phyloP scores from a whole-genome alignment of 2,113 vertebrate species.

The Corydoras maculifer region DNA sequence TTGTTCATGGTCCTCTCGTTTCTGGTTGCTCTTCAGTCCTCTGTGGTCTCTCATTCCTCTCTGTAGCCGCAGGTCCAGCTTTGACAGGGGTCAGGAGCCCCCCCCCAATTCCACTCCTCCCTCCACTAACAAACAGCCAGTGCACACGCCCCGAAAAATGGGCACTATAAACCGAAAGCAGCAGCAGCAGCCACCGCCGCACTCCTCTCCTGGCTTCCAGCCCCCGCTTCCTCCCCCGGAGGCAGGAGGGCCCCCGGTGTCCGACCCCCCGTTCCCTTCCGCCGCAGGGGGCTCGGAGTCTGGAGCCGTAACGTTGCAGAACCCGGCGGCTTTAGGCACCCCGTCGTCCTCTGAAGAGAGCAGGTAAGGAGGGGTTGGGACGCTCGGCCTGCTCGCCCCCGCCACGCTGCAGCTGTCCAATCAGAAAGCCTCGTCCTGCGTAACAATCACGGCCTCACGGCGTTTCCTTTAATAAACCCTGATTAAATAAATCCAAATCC shows the following conservation, averaged over 20 bases:
- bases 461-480: too few relatives aligned
- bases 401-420: conserved; percentile 61
- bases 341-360: conserved; percentile 66
- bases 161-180: conserved; percentile 85
- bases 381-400: conserved; percentile 42
- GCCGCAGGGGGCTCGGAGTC: conserved; percentile 59
- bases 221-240: conserved; percentile 79
- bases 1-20: conserved; percentile 4
- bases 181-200: conserved; percentile 50
- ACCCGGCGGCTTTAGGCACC: conserved; percentile 57
- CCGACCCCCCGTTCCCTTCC: conserved; percentile 57
- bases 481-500: background rate
- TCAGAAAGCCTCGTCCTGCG: conserved; percentile 33
- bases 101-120: conserved; percentile 59
- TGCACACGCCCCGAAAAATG: conserved; percentile 76
- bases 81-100: conserved; percentile 42
- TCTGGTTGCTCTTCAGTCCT: conserved; percentile 13
- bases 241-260: conserved; percentile 54
- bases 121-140: conserved; percentile 85
- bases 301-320: conserved; percentile 60
- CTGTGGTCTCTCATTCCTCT: conserved; percentile 37
- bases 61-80: conserved; percentile 8
- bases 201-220: conserved; percentile 83
- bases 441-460: too few relatives aligned
- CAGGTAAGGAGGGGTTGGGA: conserved; percentile 77